Evolutionary conservation across 2,113 vertebrate genomes (phyloP).

Genomic region (Xenopus tropicalis): DNA sequence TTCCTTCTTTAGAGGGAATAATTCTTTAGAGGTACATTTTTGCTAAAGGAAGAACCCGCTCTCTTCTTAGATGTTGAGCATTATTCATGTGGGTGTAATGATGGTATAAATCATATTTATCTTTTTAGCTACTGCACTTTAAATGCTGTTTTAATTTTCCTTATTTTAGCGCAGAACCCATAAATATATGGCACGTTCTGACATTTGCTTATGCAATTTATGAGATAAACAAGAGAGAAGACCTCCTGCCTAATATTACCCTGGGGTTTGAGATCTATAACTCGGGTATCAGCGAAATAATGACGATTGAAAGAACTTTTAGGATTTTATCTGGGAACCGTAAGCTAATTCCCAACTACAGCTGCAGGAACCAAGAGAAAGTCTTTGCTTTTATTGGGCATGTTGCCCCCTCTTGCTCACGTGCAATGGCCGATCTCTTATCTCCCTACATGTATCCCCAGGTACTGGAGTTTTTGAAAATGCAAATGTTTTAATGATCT

Average conservation of each 20-base stretch:
- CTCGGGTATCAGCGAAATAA: constrained; percentile 4
- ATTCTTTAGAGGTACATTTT: no score
- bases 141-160: no score
- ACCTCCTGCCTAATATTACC: constrained; percentile 29
- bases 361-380: neutral
- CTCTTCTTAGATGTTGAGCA: no score
- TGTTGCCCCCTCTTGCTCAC: constrained; percentile 8
- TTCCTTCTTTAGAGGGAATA: no score
- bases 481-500: no score
- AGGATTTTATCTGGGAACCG: constrained; percentile 19
- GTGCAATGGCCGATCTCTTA: constrained; percentile 25
- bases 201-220: constrained; percentile 33
- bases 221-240: constrained; percentile 16
- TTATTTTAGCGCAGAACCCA: no score
- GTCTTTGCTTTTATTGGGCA: constrained; percentile 29
- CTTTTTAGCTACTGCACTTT: no score
- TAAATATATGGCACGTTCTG: neutral
- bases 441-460: constrained; percentile 26
- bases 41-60: no score
- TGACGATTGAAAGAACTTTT: constrained; percentile 2
- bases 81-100: no score
- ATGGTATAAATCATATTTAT: no score
- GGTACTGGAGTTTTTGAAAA: constrained; percentile 3
- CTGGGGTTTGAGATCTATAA: constrained; percentile 39
- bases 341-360: constrained; percentile 9